Conservation (phyloP, 2,797 vertebrate genomes). For the Alfaro cultratus region DNA sequence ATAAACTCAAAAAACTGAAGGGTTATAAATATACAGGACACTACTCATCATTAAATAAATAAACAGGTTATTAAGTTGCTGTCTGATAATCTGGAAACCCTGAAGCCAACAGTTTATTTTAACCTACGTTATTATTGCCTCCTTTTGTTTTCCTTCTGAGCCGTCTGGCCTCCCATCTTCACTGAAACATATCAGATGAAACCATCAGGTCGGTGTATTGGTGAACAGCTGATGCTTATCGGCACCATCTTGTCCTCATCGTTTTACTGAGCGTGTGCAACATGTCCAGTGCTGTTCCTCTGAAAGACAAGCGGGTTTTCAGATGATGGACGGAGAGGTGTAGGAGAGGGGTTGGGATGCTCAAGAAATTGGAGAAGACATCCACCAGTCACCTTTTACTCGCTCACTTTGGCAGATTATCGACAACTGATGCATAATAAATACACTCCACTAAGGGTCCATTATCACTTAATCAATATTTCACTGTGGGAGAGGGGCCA, state of each 20-base stretch:
- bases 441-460: conserved; percentile 89
- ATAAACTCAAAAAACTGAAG: not conserved
- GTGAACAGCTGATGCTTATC: conserved; percentile 65
- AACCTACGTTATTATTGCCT: not conserved
- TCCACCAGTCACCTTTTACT: conserved; percentile 86
- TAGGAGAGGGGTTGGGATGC: conserved; percentile 19
- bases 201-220: conserved; percentile 35
- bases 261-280: conserved; percentile 56
- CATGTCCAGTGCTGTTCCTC: conserved; percentile 72
- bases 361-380: conserved; percentile 82
- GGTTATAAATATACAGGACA: not conserved
- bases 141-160: not conserved
- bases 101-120: not conserved
- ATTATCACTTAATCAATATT: conserved; percentile 89
- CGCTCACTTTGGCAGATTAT: conserved; percentile 84
- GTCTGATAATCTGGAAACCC: not conserved
- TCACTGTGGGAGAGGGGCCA: conserved; percentile 60
- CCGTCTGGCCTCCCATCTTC: not conserved
- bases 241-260: conserved; percentile 67
- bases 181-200: conserved; percentile 19
- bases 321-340: not conserved
- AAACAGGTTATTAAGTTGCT: not conserved
- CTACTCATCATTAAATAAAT: not conserved
- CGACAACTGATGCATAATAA: conserved; percentile 89
- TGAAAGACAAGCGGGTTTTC: conserved; percentile 49